Evolutionary conservation across 2,113 vertebrate genomes (phyloP).

Genomic region (Archilochus colubris): DNA sequence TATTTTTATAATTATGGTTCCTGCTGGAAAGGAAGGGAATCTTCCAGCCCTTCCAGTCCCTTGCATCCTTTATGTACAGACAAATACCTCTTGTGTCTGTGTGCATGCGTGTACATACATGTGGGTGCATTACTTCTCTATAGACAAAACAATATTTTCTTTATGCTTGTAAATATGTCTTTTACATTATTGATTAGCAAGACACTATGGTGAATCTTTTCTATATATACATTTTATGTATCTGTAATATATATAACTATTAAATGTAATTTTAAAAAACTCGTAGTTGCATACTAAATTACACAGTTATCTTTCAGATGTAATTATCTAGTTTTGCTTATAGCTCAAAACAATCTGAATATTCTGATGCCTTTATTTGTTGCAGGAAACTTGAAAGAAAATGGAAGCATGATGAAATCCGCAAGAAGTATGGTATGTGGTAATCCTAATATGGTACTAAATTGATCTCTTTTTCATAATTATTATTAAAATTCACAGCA

Average conservation of each 20-base stretch:
- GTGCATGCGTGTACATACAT: neutral
- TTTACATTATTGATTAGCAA: neutral
- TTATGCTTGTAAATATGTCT: neutral
- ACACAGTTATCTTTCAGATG: neutral
- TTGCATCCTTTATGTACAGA: neutral
- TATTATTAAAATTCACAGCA: neutral
- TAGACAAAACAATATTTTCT: neutral
- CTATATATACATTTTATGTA: too few relatives aligned
- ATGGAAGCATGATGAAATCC: constrained; percentile 84
- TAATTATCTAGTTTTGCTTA: neutral
- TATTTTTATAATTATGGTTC: neutral
- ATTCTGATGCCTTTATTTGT: constrained; percentile 23
- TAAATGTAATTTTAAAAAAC: neutral
- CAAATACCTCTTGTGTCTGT: neutral
- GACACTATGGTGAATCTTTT: neutral
- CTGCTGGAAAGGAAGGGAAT: neutral
- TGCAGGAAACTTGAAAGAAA: constrained; percentile 83
- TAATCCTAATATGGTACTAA: neutral
- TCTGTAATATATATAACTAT: neutral
- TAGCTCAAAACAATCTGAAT: neutral
- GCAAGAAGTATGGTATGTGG: constrained; percentile 88
- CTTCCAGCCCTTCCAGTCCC: neutral
- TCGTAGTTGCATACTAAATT: neutral
- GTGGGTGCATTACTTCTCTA: neutral
- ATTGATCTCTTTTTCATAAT: neutral